A percentile compares a stretch with the other conserved stretches of the same genome.
These are phyloP conservation scores for Dallia pectoralis DNA, from an alignment of 2,797 vertebrate genomes.

Conservation along the genomic window DNA sequence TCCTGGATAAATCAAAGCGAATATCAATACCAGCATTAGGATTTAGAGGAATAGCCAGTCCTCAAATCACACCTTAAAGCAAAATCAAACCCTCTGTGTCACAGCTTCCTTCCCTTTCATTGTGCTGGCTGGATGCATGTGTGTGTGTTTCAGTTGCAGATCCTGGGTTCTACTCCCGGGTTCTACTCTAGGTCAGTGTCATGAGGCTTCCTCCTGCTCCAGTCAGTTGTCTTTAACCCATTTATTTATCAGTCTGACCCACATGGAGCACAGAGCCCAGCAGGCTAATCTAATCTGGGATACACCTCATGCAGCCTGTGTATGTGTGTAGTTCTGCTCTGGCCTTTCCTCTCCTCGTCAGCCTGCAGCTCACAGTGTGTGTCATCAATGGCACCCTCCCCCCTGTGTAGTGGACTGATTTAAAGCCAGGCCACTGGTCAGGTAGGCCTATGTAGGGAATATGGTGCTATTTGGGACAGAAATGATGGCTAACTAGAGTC, in stretches of 20 bases:
- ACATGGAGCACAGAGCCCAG: background rate
- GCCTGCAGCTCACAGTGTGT: no score
- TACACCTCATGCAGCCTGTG: background rate
- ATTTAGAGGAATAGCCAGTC: no score
- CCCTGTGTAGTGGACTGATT: no score
- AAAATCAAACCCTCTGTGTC: background rate
- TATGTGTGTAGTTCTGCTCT: background rate
- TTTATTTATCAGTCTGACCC: background rate
- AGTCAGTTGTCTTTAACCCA: background rate
- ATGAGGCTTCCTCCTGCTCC: background rate
- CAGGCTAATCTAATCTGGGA: background rate
- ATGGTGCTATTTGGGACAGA: background rate
- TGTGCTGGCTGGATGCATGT: background rate
- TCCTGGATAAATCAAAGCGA: no score
- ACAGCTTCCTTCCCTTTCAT: background rate
- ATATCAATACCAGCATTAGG: no score
- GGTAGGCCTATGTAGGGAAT: background rate
- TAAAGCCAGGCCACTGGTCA: no score
- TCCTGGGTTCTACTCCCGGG: no score
- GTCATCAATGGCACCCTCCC: no score
- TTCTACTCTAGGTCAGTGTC: background rate
- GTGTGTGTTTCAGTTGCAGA: background rate
- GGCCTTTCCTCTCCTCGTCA: background rate
- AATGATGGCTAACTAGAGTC: no score
- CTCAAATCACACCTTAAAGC: no score